Percentiles rank a stretch among this genome's conserved stretches.
Evolutionary conservation across 2,888 invertebrate species (phyloP).

Genomic region (Melangyna quadrimaculata): DNA sequence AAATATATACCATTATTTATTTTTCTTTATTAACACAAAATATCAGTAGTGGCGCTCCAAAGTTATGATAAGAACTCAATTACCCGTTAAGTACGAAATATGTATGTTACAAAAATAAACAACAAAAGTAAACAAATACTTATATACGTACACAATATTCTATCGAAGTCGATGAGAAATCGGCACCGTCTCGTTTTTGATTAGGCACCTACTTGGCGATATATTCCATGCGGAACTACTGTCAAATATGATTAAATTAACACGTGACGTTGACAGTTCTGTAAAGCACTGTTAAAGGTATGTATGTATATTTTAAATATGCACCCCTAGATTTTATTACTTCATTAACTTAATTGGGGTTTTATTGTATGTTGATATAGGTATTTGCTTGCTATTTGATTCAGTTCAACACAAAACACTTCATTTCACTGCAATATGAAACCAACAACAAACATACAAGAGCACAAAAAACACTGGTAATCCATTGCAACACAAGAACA

Average conservation of each 20-base stretch:
- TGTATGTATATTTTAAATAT: background rate
- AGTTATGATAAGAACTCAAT: constrained; percentile 15
- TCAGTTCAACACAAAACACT: constrained; percentile 8
- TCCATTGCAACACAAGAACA: constrained; percentile 48
- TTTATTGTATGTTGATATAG: background rate
- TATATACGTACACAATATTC: constrained; percentile 46
- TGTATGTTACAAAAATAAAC: constrained; percentile 38
- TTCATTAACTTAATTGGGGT: constrained; percentile 15
- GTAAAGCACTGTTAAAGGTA: constrained; percentile 4
- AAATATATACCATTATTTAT: background rate
- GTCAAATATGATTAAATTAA: background rate
- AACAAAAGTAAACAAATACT: constrained; percentile 9
- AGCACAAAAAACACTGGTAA: constrained; percentile 64
- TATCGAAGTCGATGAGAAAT: constrained; percentile 20
- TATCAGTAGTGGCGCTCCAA: constrained; percentile 7
- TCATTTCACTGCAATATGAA: background rate
- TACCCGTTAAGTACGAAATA: constrained; percentile 24
- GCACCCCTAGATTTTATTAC: constrained; percentile 14
- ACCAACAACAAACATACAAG: background rate
- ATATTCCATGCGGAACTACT: constrained; percentile 14
- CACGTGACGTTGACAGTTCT: constrained; percentile 23
- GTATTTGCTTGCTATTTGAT: background rate
- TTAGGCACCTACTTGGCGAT: constrained; percentile 17
- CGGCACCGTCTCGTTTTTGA: background rate
- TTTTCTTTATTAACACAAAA: background rate